Evolutionary conservation across 2,797 vertebrate species (phyloP).

Genomic region (Triplophysa yarkandensis): DNA sequence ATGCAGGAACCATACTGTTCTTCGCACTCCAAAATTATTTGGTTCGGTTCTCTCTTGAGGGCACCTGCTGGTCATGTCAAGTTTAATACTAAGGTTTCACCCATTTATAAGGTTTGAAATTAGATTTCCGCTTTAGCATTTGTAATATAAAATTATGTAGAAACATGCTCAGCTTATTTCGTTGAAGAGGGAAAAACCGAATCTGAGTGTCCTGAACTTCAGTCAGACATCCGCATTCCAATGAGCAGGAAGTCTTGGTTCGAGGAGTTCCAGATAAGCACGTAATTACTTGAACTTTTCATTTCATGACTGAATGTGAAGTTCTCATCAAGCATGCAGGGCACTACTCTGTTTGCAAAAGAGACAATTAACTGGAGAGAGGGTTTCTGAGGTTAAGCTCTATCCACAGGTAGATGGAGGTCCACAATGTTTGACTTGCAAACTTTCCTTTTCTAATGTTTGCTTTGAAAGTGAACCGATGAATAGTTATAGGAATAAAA

Average conservation of each 20-base stretch:
- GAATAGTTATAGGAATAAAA: neutral
- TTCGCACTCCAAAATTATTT: slow-evolving; percentile 6
- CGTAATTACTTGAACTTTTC: slow-evolving; percentile 70
- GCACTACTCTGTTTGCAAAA: slow-evolving; percentile 52
- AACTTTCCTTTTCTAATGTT: neutral
- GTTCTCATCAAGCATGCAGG: slow-evolving; percentile 64
- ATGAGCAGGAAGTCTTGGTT: slow-evolving; percentile 23
- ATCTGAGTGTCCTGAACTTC: slow-evolving; percentile 46
- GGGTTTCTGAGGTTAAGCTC: slow-evolving; percentile 56
- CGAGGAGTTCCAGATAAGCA: slow-evolving; percentile 65
- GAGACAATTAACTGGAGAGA: slow-evolving; percentile 41
- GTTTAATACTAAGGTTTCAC: slow-evolving; percentile 27
- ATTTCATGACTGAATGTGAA: slow-evolving; percentile 58
- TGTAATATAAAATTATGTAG: slow-evolving; percentile 45
- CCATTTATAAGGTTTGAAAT: slow-evolving; percentile 44
- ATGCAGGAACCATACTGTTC: neutral
- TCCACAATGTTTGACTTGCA: neutral
- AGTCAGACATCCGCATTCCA: slow-evolving; percentile 28
- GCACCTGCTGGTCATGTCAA: slow-evolving; percentile 29
- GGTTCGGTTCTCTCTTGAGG: slow-evolving; percentile 34
- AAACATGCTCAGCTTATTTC: slow-evolving; percentile 48
- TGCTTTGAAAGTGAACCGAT: neutral
- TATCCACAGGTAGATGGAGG: slow-evolving; percentile 17
- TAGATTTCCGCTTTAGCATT: slow-evolving; percentile 40
- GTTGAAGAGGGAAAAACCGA: slow-evolving; percentile 17